Percentiles rank a stretch among this genome's conserved stretches.
Evolutionary conservation across 2,888 invertebrate genomes (phyloP).

Genomic region (Calephelis perditalis): DNA sequence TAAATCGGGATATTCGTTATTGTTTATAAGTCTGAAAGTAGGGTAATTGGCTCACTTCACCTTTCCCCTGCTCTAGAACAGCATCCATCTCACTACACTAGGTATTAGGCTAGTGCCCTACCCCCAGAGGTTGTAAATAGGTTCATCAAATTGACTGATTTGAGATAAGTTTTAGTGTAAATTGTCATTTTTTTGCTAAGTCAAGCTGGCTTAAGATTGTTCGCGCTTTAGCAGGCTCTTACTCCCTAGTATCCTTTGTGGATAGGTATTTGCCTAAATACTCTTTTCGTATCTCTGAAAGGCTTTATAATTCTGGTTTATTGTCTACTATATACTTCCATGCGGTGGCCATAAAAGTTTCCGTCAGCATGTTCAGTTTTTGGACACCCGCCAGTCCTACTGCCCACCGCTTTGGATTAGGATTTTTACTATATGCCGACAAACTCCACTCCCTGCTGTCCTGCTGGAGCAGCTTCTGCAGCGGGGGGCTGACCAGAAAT

Average conservation of each 20-base stretch:
- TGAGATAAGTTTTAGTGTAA: not conserved
- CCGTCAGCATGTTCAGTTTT: accelerated
- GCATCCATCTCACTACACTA: not conserved
- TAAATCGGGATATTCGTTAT: not conserved
- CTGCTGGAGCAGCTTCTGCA: not conserved
- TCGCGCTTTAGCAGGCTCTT: not conserved
- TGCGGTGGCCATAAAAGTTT: not conserved
- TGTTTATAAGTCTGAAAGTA: not conserved
- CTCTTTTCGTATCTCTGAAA: not conserved
- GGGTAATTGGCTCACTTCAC: not conserved
- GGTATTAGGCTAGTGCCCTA: not conserved
- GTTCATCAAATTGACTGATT: not conserved
- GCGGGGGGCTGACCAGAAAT: not conserved
- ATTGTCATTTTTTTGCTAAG: not conserved
- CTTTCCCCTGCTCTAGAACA: not conserved
- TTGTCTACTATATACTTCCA: not conserved
- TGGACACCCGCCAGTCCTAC: not conserved
- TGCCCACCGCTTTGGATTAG: not conserved
- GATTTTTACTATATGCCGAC: not conserved
- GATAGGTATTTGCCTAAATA: not conserved
- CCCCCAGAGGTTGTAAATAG: not conserved
- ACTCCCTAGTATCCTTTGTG: not conserved
- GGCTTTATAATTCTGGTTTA: not conserved
- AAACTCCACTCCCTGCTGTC: not conserved
- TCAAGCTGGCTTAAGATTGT: constrained; percentile 2